Evolutionary conservation across 2,797 vertebrate genomes (phyloP).

Genomic region (Poecilia wingei): DNA sequence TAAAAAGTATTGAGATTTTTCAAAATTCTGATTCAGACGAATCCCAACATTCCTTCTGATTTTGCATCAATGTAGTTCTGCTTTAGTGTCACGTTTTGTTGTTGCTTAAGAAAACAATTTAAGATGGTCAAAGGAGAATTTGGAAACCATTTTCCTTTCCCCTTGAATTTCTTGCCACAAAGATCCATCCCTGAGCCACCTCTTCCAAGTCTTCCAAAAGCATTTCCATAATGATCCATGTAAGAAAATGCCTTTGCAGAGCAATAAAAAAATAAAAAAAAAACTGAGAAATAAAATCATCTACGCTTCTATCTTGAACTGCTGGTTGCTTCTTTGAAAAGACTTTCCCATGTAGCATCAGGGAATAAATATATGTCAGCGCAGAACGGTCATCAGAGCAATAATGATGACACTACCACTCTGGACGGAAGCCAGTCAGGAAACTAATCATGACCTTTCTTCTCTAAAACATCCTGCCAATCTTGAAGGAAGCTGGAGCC

Average conservation of each 20-base stretch:
- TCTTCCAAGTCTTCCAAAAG: neutral
- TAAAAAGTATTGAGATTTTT: slow-evolving; percentile 14
- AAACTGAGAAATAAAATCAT: neutral
- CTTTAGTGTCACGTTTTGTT: slow-evolving; percentile 47
- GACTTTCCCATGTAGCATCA: slow-evolving; percentile 27
- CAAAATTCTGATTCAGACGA: slow-evolving; percentile 1
- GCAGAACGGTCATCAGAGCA: slow-evolving; percentile 38
- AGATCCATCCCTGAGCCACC: slow-evolving; percentile 27
- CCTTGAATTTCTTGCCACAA: slow-evolving; percentile 21
- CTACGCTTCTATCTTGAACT: slow-evolving; percentile 18
- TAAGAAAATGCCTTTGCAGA: neutral
- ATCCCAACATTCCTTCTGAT: neutral
- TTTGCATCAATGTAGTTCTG: slow-evolving; percentile 21
- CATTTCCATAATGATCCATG: neutral
- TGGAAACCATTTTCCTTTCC: slow-evolving; percentile 5
- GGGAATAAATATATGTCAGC: slow-evolving; percentile 40
- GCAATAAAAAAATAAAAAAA: slow-evolving; percentile 13
- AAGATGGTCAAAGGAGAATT: slow-evolving; percentile 46
- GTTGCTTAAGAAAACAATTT: slow-evolving; percentile 34
- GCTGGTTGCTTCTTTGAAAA: slow-evolving; percentile 20
- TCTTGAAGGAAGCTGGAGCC: slow-evolving; percentile 45
- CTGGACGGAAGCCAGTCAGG: slow-evolving; percentile 64
- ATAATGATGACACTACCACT: slow-evolving; percentile 55
- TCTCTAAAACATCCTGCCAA: slow-evolving; percentile 59
- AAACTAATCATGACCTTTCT: slow-evolving; percentile 63